Percentiles rank a stretch among this genome's conserved stretches.
These are phyloP conservation scores for Platerodrilus igneus DNA, from an alignment of 2,888 invertebrate species.

Conservation along the genomic window DNA sequence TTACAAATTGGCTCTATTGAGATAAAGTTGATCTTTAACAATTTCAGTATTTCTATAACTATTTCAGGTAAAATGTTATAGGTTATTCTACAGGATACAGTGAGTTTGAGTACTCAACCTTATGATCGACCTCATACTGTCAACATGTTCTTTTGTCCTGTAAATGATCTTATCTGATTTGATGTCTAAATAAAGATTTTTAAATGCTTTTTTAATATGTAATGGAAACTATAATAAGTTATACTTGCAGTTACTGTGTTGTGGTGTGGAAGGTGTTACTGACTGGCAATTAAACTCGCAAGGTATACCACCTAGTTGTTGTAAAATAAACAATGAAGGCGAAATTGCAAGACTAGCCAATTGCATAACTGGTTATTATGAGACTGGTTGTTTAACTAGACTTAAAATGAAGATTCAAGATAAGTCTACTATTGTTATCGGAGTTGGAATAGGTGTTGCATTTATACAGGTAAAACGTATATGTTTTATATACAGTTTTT, in stretches of 20 bases:
- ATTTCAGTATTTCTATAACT: no score
- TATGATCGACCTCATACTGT: no score
- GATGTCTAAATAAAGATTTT: no score
- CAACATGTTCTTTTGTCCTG: no score
- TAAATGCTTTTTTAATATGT: no score
- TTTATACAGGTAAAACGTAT: constrained; percentile 51
- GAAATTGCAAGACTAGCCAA: constrained; percentile 34
- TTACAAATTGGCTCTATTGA: no score
- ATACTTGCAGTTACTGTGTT: constrained; percentile 50
- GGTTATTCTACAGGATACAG: no score
- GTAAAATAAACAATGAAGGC: constrained; percentile 44
- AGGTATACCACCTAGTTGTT: constrained; percentile 58
- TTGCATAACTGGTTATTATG: constrained; percentile 38
- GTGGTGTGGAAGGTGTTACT: constrained; percentile 40
- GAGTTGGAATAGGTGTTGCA: constrained; percentile 62
- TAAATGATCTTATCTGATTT: no score
- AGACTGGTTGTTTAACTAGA: constrained; percentile 55
- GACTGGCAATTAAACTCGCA: constrained; percentile 42
- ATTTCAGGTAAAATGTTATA: no score
- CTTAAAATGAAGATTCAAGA: constrained; percentile 53
- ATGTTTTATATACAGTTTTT: background rate
- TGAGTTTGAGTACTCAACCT: no score
- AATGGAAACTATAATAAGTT: background rate
- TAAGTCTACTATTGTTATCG: constrained; percentile 56
- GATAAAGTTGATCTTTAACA: no score